Percentiles rank a stretch among this genome's conserved stretches.
Evolutionary conservation across 2,888 invertebrate species (phyloP).

Genomic region (Liodrosophila aerea): DNA sequence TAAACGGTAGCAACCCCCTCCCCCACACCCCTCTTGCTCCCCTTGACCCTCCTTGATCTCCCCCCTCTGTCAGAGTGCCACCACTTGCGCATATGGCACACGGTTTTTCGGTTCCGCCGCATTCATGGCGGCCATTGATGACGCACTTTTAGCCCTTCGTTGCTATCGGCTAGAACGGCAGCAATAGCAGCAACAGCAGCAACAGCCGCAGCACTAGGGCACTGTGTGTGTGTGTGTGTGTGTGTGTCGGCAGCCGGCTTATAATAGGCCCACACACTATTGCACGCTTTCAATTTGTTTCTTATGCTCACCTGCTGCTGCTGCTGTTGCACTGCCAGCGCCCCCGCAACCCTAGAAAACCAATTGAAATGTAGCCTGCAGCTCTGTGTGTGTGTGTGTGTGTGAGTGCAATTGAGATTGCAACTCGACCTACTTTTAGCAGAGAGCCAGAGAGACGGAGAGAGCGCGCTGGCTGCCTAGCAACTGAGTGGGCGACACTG

Average conservation of each 20-base stretch:
- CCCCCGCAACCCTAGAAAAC: slow-evolving; percentile 54
- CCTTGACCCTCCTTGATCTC: no score
- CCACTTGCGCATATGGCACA: slow-evolving; percentile 32
- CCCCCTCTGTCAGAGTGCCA: neutral
- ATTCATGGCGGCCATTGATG: slow-evolving; percentile 78
- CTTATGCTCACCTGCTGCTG: slow-evolving; percentile 68
- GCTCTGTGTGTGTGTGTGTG: slow-evolving; percentile 35
- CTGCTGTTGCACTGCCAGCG: slow-evolving; percentile 22
- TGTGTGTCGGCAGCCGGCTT: slow-evolving; percentile 51
- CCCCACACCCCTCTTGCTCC: no score
- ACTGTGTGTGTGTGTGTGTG: slow-evolving; percentile 12
- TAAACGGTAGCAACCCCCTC: slow-evolving; percentile 43
- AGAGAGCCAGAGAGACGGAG: slow-evolving; percentile 4
- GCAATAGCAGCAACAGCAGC: slow-evolving; percentile 13
- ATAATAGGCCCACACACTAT: slow-evolving; percentile 27
- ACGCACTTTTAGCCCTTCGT: slow-evolving; percentile 80
- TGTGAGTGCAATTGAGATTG: slow-evolving; percentile 43
- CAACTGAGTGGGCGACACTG: slow-evolving; percentile 41
- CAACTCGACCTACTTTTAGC: slow-evolving; percentile 68
- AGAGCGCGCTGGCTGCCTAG: slow-evolving; percentile 26
- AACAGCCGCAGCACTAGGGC: neutral
- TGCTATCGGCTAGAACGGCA: slow-evolving; percentile 59
- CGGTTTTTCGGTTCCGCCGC: slow-evolving; percentile 46
- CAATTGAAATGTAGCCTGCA: slow-evolving; percentile 68
- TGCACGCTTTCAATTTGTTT: slow-evolving; percentile 53